Percentiles rank a stretch among this genome's conserved stretches.
These are phyloP conservation scores for Oxycera nigricornis DNA, from an alignment of 2,888 invertebrate species.

Conservation along the genomic window DNA sequence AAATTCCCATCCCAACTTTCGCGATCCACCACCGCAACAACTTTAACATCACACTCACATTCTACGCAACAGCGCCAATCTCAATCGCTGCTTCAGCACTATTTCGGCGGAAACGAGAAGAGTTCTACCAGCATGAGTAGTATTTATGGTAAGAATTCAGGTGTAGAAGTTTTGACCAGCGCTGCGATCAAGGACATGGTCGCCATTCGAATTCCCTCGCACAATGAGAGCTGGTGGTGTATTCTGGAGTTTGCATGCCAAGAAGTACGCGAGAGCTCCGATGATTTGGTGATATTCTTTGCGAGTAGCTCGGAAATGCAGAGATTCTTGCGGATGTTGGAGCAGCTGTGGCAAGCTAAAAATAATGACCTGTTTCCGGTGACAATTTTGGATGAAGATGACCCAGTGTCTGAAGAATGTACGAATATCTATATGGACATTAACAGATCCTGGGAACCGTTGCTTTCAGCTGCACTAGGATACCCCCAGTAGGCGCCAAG, in stretches of 20 bases:
- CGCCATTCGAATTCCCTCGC: slow-evolving; percentile 77
- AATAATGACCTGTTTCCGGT: slow-evolving; percentile 63
- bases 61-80: slow-evolving; percentile 51
- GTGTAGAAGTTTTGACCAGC: slow-evolving; percentile 75
- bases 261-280: slow-evolving; percentile 81
- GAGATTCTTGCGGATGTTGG: slow-evolving; percentile 75
- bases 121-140: slow-evolving; percentile 57
- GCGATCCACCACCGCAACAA: slow-evolving; percentile 62
- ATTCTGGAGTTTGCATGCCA: slow-evolving; percentile 87
- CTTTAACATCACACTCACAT: slow-evolving; percentile 58
- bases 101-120: slow-evolving; percentile 45
- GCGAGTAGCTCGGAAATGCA: slow-evolving; percentile 78
- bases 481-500: slow-evolving; percentile 52
- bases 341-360: slow-evolving; percentile 70
- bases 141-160: slow-evolving; percentile 65
- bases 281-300: slow-evolving; percentile 85
- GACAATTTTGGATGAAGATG: slow-evolving; percentile 59
- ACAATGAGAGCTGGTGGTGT: slow-evolving; percentile 81
- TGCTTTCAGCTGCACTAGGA: slow-evolving; percentile 60
- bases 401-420: slow-evolving; percentile 59
- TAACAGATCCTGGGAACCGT: slow-evolving; percentile 61
- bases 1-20: slow-evolving; percentile 55
- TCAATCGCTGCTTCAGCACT: slow-evolving; percentile 3
- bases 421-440: slow-evolving; percentile 60
- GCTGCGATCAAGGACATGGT: slow-evolving; percentile 81